Percentiles rank a stretch among this genome's conserved stretches.
These are phyloP conservation scores for Fratercula arctica DNA, from an alignment of 2,797 vertebrate genomes.

Conservation along the genomic window DNA sequence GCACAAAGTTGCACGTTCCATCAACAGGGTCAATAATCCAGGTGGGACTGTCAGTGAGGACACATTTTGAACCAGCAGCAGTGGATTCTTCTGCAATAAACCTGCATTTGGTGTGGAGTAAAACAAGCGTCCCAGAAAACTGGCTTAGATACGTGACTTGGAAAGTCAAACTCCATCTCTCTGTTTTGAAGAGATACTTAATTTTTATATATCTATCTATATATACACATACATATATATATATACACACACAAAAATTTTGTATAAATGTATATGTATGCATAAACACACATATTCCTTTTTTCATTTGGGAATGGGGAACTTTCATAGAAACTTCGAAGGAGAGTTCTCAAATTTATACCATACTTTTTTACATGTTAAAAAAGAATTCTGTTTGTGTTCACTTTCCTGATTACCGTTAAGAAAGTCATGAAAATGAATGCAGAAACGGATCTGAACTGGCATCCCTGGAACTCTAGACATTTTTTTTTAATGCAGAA, in stretches of 20 bases:
- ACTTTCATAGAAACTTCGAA: background rate
- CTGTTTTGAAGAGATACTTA: background rate
- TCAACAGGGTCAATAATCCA: constrained; percentile 91
- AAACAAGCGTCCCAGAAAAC: background rate
- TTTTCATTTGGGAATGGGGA: background rate
- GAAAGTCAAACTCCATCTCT: background rate
- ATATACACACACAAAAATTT: background rate
- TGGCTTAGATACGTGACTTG: background rate
- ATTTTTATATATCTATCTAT: too few relatives aligned
- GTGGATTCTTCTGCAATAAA: constrained; percentile 90
- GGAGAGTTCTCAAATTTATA: background rate
- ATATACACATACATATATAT: too few relatives aligned
- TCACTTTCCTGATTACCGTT: background rate
- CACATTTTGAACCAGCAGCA: constrained; percentile 83
- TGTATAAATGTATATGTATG: background rate
- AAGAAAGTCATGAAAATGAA: background rate
- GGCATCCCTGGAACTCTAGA: background rate
- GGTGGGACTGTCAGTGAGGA: constrained; percentile 82
- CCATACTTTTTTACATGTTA: background rate
- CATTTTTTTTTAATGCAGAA: background rate
- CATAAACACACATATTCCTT: background rate
- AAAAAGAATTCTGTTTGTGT: background rate
- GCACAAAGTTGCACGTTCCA: constrained; percentile 90
- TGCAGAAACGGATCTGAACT: background rate
- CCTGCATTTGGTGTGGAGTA: constrained; percentile 63